Percentiles rank a stretch among this genome's conserved stretches.
These are phyloP conservation scores for Chrysolina americana DNA, from an alignment of 2,888 invertebrate species.

Conservation along the genomic window DNA sequence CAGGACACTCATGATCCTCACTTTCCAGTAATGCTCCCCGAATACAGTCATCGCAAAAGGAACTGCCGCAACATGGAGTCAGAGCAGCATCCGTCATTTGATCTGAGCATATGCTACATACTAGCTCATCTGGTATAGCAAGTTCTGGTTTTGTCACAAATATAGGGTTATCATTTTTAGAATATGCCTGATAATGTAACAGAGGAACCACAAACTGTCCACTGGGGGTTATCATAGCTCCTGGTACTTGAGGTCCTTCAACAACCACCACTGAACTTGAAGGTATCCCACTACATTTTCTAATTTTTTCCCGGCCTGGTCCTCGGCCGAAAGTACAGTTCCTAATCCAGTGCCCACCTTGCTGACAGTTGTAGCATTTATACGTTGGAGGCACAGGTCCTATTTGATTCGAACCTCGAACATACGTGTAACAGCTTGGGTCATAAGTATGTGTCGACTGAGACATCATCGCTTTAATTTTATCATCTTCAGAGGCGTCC, in stretches of 20 bases:
- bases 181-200: conserved; percentile 89
- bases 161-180: conserved; percentile 67
- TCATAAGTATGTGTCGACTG: conserved; percentile 98
- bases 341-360: conserved; percentile 97
- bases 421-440: conserved; percentile 85
- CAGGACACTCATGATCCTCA: conserved; percentile 95
- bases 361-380: conserved; percentile 94
- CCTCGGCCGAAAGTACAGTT: conserved; percentile 87
- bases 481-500: conserved; percentile 96
- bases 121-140: conserved; percentile 90
- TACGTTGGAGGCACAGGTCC: conserved; percentile 94
- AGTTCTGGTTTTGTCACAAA: conserved; percentile 76
- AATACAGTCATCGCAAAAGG: conserved; percentile 99
- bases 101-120: conserved; percentile 94
- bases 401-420: conserved; percentile 86
- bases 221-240: conserved; percentile 91
- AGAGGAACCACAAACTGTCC: conserved; percentile 91
- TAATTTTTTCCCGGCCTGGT: conserved; percentile 81
- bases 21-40: conserved; percentile 90
- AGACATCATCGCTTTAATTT: conserved; percentile 97
- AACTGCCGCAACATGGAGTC: conserved; percentile 98
- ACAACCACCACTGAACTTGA: conserved; percentile 95
- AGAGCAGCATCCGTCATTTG: conserved; percentile 96
- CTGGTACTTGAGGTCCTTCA: conserved; percentile 89
- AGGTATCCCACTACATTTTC: conserved; percentile 97